phyloP scores from a whole-genome alignment of 2,113 vertebrate species.

The Daboia siamensis region DNA sequence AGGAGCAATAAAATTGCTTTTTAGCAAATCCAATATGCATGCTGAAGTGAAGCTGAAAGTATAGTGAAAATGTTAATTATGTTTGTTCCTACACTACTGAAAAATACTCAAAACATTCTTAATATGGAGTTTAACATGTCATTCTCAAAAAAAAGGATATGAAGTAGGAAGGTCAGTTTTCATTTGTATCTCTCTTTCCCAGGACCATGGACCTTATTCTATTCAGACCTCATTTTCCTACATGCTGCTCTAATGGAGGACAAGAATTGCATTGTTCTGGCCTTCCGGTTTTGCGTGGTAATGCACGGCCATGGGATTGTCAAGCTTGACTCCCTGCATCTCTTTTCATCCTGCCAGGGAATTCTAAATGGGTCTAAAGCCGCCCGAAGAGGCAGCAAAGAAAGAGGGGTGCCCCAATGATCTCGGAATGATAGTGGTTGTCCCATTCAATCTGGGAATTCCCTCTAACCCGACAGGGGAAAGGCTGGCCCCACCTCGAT shows the following conservation, averaged over 20 bases:
- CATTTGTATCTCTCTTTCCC: background rate
- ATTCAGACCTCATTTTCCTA: background rate
- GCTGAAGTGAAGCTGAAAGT: background rate
- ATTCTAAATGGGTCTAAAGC: too few species aligned
- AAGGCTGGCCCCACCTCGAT: too few species aligned
- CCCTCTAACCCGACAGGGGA: too few species aligned
- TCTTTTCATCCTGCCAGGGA: too few species aligned
- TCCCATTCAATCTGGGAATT: too few species aligned
- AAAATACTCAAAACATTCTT: background rate
- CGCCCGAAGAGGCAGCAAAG: too few species aligned
- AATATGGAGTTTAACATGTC: background rate
- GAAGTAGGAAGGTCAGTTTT: background rate
- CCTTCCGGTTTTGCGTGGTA: too few species aligned
- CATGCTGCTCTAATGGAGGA: background rate
- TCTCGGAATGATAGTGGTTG: too few species aligned
- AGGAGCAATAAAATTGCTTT: background rate
- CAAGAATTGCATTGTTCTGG: background rate
- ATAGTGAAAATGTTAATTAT: background rate
- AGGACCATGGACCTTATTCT: background rate
- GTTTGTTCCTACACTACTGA: background rate
- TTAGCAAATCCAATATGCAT: background rate
- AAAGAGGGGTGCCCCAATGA: too few species aligned
- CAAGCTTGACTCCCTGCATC: fast-evolving
- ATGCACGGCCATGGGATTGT: too few species aligned
- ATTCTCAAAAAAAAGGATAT: background rate